These are phyloP conservation scores for Agonopterix heracliana DNA, from an alignment of 2,888 invertebrate species.

Conservation along the genomic window DNA sequence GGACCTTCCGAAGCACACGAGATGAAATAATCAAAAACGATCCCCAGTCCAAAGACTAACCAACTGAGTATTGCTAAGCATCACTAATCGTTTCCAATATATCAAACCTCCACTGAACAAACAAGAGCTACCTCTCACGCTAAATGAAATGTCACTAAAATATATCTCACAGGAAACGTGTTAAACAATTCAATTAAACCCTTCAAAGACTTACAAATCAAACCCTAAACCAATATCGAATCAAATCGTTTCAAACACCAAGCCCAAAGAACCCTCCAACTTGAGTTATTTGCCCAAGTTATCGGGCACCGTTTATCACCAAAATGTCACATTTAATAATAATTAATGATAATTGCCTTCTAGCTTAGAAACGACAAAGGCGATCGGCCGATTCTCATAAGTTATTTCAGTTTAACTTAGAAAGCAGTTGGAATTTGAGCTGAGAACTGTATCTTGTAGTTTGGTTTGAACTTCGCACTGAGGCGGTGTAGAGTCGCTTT, in stretches of 20 bases:
- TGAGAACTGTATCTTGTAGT: slow-evolving; percentile 70
- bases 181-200: no score
- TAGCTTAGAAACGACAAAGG: slow-evolving; percentile 69
- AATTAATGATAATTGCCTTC: slow-evolving; percentile 76
- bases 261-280: slow-evolving; percentile 30
- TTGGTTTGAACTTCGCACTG: slow-evolving; percentile 33
- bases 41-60: no score
- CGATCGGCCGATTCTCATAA: slow-evolving; percentile 73
- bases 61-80: no score
- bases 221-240: slow-evolving; percentile 31
- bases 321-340: slow-evolving; percentile 73
- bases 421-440: slow-evolving; percentile 66
- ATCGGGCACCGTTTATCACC: slow-evolving; percentile 71
- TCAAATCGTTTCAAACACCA: slow-evolving; percentile 35
- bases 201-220: not conserved
- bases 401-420: slow-evolving; percentile 73
- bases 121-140: no score
- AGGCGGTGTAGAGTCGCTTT: slow-evolving; percentile 26
- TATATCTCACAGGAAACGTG: no score
- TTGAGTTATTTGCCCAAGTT: slow-evolving; percentile 72
- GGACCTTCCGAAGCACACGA: no score
- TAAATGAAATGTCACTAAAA: no score
- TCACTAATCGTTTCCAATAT: no score
- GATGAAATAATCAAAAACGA: no score
- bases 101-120: no score